A percentile compares a stretch with the other conserved stretches of the same genome.
Conservation (phyloP, 2,888 invertebrate species). For the Athalia circularis region DNA sequence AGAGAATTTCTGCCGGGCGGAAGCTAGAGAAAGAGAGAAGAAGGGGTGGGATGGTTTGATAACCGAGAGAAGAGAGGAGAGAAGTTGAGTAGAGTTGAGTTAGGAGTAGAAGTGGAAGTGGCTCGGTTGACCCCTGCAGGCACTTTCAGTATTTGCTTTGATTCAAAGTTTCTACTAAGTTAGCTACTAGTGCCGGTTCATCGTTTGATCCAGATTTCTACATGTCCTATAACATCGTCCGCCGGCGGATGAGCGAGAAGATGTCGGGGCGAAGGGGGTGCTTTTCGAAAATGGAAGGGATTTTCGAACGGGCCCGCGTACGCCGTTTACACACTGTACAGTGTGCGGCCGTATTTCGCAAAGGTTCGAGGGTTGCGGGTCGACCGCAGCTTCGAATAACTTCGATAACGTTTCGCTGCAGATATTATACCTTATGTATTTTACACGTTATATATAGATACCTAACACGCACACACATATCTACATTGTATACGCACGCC, state of each 20-base stretch:
- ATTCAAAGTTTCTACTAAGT: conserved; percentile 73
- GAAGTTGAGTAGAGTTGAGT: neutral
- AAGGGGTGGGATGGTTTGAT: conserved; percentile 27
- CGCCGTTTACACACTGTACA: neutral
- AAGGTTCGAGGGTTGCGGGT: conserved; percentile 22
- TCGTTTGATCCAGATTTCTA: conserved; percentile 32
- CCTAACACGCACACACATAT: no score
- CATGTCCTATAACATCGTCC: neutral
- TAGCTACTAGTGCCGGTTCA: conserved; percentile 61
- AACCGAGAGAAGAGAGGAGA: conserved; percentile 27
- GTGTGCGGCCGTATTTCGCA: conserved; percentile 11
- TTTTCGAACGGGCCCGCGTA: neutral
- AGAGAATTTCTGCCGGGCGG: conserved; percentile 6
- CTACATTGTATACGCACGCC: no score
- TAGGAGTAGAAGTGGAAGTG: neutral
- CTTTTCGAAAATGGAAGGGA: neutral
- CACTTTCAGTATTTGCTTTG: conserved; percentile 72
- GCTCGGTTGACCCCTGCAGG: conserved; percentile 67
- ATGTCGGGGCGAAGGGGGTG: no score
- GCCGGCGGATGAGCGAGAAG: neutral
- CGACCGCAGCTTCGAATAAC: conserved; percentile 38
- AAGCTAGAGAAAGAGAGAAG: conserved; percentile 29
- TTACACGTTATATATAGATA: no score
- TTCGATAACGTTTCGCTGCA: conserved; percentile 20
- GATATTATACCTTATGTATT: no score